Evolutionary conservation across 2,888 invertebrate species (phyloP), one percentile per base, ranked within the genome.

Genomic region (Lasioglossum calceatum): DNA sequence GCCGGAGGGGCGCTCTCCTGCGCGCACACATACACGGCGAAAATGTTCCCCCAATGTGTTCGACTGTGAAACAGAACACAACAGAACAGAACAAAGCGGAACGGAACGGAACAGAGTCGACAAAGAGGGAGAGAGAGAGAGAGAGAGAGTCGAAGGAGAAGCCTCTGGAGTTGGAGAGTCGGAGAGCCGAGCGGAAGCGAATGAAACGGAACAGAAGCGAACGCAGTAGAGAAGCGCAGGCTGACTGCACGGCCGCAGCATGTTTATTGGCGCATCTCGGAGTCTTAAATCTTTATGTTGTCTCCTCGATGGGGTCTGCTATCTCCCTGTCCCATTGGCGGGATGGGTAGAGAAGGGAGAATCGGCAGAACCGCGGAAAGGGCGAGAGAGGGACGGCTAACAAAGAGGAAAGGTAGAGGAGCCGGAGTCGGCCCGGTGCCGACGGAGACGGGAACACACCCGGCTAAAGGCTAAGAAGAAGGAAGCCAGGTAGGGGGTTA

Each of bases 201-300:
- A 89, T 87, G 88, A 89, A 93, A 92, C 90, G 92, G 92, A 94
- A 93, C 93, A 93, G 94, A 93, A 93, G 92, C 93, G 92, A 93
- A 92, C 89, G 93, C 92, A 91, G 90, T 85, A 90, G 90, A 88
- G 90, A 91, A 90, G 91, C 90, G 91, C 91, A 90, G 91, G 87
- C 92, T 93, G 93, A 94, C 94, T 94, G 94, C 94, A 93, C 92
- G 92, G 91, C 86, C 91, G 88, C 93, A 95, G 95, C 94, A 95
- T 95, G 95, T 95, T 95, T 95, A 95, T 95, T 95, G 95, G 95
- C 95, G 94, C 94, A 95, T 95, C 95, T 94, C 91, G 89, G 92
- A 94, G 95, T 93, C 94, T 95, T 95, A 95, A 95, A 95, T 95
- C 95, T 95, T 95, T 94, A 94, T 94, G 95, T 95, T 95, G 95